A percentile compares a stretch with the other conserved stretches of the same genome.
Conservation (phyloP, 1,140 invertebrate genomes). For the Schlechtendalia chinensis region DNA sequence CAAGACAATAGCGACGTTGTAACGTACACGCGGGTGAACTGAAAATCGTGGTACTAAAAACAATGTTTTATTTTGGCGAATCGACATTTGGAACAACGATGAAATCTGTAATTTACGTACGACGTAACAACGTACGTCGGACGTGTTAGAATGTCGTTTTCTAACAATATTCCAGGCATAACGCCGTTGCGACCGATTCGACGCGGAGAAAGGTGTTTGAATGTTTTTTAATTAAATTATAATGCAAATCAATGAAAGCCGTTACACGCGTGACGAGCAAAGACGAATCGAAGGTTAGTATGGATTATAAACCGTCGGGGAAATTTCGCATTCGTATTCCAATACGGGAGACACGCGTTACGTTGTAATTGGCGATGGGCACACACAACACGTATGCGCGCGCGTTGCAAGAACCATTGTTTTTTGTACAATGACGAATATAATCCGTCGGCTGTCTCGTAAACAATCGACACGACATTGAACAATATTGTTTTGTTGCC, state of each 20-base stretch:
- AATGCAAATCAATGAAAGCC: neutral
- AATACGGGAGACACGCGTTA: neutral
- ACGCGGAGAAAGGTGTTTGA: neutral
- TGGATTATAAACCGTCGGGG: neutral
- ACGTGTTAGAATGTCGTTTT: neutral
- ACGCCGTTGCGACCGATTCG: neutral
- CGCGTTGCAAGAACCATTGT: constrained; percentile 1
- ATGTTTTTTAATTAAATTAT: neutral
- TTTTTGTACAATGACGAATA: constrained; percentile 28
- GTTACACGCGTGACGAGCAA: neutral
- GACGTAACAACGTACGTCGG: no score
- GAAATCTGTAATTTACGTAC: no score
- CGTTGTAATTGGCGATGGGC: neutral
- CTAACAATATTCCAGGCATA: neutral
- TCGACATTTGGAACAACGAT: no score
- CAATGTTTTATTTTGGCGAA: no score
- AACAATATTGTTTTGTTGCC: neutral
- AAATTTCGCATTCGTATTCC: neutral
- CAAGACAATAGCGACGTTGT: no score
- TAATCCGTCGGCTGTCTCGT: constrained; percentile 9
- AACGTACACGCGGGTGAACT: no score
- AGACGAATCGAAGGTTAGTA: constrained; percentile 38
- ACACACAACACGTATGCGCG: neutral
- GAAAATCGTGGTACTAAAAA: no score
- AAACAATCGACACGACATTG: constrained; percentile 15